Conservation (phyloP, 2,113 vertebrate species). For the Nothoprocta perdicaria region DNA sequence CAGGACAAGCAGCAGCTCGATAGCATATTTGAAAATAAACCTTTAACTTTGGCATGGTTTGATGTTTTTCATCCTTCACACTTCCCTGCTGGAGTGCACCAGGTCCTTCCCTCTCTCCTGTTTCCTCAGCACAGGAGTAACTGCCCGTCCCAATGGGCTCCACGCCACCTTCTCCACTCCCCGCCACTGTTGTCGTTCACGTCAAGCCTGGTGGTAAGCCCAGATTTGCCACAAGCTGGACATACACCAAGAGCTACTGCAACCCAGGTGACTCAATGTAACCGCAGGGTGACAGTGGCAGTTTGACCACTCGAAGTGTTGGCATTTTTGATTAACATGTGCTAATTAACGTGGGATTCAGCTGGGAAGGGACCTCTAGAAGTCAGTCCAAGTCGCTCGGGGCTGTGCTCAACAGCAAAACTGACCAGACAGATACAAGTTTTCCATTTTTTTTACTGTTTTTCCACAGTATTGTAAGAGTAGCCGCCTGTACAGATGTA, state of each 20-base stretch:
- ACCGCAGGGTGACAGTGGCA: slow-evolving; percentile 3
- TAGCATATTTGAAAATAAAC: not conserved
- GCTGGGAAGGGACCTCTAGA: slow-evolving; percentile 22
- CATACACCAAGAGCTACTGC: not conserved
- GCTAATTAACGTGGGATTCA: not conserved
- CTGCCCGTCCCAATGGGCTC: not conserved
- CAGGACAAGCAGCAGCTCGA: not conserved
- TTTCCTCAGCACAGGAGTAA: not conserved
- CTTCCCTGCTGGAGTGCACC: not conserved
- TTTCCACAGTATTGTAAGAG: not conserved
- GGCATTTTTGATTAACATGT: not conserved
- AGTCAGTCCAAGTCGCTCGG: not conserved
- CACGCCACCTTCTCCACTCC: not conserved
- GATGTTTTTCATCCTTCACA: not conserved
- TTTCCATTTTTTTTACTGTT: slow-evolving; percentile 7
- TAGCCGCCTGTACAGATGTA: not conserved
- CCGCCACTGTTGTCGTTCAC: not conserved
- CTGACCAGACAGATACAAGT: slow-evolving; percentile 8
- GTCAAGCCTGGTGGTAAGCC: not conserved
- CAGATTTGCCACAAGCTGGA: not conserved
- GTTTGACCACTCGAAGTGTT: not conserved
- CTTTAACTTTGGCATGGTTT: slow-evolving; percentile 20
- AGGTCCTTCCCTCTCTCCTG: not conserved
- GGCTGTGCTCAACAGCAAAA: not conserved
- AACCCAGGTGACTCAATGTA: not conserved